Percentiles rank a stretch among this genome's conserved stretches.
phyloP scores from a whole-genome alignment of 2,888 invertebrate species.

The Salticus scenicus region DNA sequence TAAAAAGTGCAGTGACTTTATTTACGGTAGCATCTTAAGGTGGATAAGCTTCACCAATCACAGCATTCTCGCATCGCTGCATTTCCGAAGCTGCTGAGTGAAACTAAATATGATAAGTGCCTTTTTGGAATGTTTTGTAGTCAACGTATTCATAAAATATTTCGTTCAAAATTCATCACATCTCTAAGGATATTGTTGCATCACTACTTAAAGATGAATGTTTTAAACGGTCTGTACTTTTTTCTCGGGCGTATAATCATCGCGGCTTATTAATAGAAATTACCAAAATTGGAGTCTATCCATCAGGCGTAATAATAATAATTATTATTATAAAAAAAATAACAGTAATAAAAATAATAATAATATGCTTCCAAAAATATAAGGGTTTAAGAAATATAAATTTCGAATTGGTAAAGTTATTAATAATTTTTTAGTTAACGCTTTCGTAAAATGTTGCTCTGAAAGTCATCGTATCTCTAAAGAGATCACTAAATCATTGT shows the following conservation, averaged over 20 bases:
- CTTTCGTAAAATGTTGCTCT: too few relatives aligned
- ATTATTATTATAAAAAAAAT: too few relatives aligned
- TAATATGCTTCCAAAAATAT: too few relatives aligned
- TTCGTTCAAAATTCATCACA: neutral
- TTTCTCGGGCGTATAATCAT: neutral
- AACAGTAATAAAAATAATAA: too few relatives aligned
- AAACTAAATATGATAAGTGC: slow-evolving; percentile 19
- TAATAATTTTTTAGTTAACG: too few relatives aligned
- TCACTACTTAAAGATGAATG: neutral
- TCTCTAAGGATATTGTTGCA: neutral
- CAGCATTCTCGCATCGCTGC: neutral
- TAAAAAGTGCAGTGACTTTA: slow-evolving; percentile 1
- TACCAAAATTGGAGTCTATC: too few relatives aligned
- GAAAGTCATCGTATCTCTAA: too few relatives aligned
- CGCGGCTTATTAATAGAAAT: neutral
- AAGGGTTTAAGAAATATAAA: too few relatives aligned
- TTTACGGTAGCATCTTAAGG: slow-evolving; percentile 14
- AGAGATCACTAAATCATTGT: too few relatives aligned
- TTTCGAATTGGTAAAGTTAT: too few relatives aligned
- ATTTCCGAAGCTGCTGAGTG: neutral
- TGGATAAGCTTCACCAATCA: slow-evolving; percentile 1
- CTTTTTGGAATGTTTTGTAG: slow-evolving; percentile 16
- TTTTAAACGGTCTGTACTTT: neutral
- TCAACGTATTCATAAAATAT: slow-evolving; percentile 12
- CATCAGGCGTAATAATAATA: too few relatives aligned